phyloP scores from a whole-genome alignment of 2,888 invertebrate species.

The Toxonevra muliebris region DNA sequence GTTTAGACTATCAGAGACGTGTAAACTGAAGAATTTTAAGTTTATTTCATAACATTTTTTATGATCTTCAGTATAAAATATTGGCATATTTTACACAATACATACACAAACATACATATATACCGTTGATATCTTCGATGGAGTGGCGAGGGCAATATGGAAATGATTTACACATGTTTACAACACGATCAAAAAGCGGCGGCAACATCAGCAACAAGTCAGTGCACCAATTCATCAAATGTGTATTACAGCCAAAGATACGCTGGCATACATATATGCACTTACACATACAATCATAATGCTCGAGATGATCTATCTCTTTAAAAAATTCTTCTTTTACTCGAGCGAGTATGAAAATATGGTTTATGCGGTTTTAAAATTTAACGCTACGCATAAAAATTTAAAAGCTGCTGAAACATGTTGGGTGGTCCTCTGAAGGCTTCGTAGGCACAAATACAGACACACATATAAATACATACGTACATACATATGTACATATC shows the following conservation, averaged over 20 bases:
- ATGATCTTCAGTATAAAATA: slow-evolving; percentile 22
- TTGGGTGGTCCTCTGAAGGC: slow-evolving; percentile 34
- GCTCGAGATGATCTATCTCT: too few relatives aligned
- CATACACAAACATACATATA: slow-evolving; percentile 9
- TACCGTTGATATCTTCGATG: slow-evolving; percentile 25
- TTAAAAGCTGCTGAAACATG: slow-evolving; percentile 23
- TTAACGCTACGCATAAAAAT: slow-evolving; percentile 20
- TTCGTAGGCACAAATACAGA: slow-evolving; percentile 15
- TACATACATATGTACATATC: not conserved
- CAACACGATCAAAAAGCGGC: slow-evolving; percentile 39
- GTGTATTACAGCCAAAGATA: not conserved
- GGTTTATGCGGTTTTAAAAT: slow-evolving; percentile 28
- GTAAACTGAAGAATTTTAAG: not conserved
- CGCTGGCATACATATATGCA: not conserved
- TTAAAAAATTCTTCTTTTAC: not conserved
- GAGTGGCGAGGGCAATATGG: slow-evolving; percentile 27
- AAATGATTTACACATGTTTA: slow-evolving; percentile 63
- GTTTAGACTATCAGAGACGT: slow-evolving; percentile 1
- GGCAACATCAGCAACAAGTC: slow-evolving; percentile 34
- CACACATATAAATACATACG: slow-evolving; percentile 16
- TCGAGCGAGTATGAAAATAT: slow-evolving; percentile 13
- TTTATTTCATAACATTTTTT: slow-evolving; percentile 2
- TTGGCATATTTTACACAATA: slow-evolving; percentile 15
- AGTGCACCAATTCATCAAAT: slow-evolving; percentile 35
- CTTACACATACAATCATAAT: not conserved